Conservation (phyloP, 1,140 invertebrate genomes). For the Drosophila tsacasi region DNA sequence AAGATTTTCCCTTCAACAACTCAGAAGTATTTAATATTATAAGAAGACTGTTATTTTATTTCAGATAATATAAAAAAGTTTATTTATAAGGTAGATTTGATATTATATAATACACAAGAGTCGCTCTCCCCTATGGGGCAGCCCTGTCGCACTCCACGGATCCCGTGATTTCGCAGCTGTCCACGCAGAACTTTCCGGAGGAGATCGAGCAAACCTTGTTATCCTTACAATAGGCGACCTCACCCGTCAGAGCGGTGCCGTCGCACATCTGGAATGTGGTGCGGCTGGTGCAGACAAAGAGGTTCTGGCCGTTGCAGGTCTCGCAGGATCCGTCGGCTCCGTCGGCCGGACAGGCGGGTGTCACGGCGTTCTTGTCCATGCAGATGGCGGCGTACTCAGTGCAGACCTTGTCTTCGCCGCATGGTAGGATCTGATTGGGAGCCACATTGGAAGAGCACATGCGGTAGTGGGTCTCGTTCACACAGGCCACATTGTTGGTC, state of each 20-base stretch:
- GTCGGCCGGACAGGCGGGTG: neutral
- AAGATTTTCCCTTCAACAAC: neutral
- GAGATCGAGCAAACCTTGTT: slow-evolving; percentile 52
- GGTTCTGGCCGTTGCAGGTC: slow-evolving; percentile 28
- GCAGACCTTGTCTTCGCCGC: slow-evolving; percentile 45
- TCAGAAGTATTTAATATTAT: neutral
- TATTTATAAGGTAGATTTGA: slow-evolving; percentile 11
- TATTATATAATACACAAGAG: neutral
- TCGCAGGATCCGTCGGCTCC: slow-evolving; percentile 34
- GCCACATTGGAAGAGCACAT: slow-evolving; percentile 36
- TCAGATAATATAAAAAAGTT: neutral
- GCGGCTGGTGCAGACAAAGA: slow-evolving; percentile 74
- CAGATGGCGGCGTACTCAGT: slow-evolving; percentile 31
- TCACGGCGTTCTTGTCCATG: neutral
- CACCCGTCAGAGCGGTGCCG: slow-evolving; percentile 5
- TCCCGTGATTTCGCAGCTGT: slow-evolving; percentile 35
- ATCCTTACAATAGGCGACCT: slow-evolving; percentile 45
- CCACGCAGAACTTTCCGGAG: slow-evolving; percentile 60
- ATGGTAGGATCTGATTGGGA: slow-evolving; percentile 1
- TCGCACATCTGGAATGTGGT: slow-evolving; percentile 70
- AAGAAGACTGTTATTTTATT: neutral
- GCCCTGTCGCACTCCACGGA: slow-evolving; percentile 42
- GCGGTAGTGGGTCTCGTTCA: slow-evolving; percentile 58
- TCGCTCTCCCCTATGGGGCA: neutral
- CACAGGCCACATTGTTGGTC: slow-evolving; percentile 40